These are phyloP conservation scores for Nomada goodeniana DNA, from an alignment of 2,888 invertebrate genomes.

Conservation along the genomic window DNA sequence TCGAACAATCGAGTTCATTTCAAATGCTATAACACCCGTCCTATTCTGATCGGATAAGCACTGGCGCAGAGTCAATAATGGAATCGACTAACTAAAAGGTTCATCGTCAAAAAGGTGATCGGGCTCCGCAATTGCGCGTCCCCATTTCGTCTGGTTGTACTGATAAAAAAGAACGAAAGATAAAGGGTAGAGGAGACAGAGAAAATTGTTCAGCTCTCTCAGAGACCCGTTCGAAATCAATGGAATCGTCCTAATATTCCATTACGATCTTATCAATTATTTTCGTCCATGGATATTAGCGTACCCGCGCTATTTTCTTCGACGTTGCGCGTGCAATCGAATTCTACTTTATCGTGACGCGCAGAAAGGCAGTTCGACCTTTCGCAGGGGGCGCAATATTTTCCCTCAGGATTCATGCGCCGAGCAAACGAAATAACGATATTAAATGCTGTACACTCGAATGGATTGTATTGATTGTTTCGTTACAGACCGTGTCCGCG, in stretches of 20 bases:
- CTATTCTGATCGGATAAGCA: slow-evolving; percentile 60
- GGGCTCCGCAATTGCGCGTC: slow-evolving; percentile 32
- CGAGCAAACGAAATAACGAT: slow-evolving; percentile 36
- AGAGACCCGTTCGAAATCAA: background rate
- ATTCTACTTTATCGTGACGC: slow-evolving; percentile 5
- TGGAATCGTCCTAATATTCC: slow-evolving; percentile 32
- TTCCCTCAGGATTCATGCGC: background rate
- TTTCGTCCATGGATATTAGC: slow-evolving; percentile 21
- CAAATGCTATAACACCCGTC: slow-evolving; percentile 52
- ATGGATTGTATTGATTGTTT: slow-evolving; percentile 49
- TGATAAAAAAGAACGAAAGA: background rate
- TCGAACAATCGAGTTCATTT: slow-evolving; percentile 52
- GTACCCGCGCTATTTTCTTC: background rate
- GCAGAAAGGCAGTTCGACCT: slow-evolving; percentile 4
- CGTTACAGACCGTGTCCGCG: slow-evolving; percentile 24
- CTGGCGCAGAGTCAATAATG: slow-evolving; percentile 50
- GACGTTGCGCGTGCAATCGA: background rate
- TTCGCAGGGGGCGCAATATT: background rate
- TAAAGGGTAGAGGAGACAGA: background rate
- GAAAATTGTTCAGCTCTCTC: background rate
- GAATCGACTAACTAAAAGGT: slow-evolving; percentile 59
- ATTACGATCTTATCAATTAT: slow-evolving; percentile 37
- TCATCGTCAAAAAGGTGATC: slow-evolving; percentile 59
- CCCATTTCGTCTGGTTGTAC: slow-evolving; percentile 3
- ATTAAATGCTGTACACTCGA: slow-evolving; percentile 46